A percentile compares a stretch with the other conserved stretches of the same genome.
phyloP scores from a whole-genome alignment of 2,797 vertebrate species.

The Mus minutoides region DNA sequence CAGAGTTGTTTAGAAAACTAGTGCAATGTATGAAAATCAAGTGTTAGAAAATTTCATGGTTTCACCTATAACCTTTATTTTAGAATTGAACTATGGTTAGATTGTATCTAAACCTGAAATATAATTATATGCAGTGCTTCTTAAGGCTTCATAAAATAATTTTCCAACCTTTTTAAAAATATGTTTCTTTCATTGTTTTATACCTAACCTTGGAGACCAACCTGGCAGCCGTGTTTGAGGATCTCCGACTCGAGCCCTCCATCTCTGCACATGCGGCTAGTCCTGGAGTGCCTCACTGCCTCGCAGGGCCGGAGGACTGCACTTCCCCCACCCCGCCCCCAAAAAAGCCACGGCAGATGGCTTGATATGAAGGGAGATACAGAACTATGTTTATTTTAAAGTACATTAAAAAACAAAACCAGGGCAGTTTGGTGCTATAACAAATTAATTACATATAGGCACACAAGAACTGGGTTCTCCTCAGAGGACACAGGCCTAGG shows the following conservation, averaged over 20 bases:
- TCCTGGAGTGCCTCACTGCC: slow-evolving; percentile 43
- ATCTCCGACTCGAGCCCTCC: background rate
- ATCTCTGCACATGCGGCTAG: background rate
- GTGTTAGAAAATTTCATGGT: slow-evolving; percentile 89
- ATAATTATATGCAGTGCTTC: slow-evolving; percentile 89
- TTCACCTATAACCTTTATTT: slow-evolving; percentile 90
- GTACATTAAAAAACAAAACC: slow-evolving; percentile 61
- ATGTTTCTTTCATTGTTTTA: slow-evolving; percentile 85
- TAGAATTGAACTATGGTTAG: slow-evolving; percentile 85
- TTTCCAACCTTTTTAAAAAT: slow-evolving; percentile 89
- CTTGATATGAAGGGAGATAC: slow-evolving; percentile 86
- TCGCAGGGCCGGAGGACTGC: background rate
- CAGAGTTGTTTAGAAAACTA: slow-evolving; percentile 85
- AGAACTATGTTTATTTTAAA: slow-evolving; percentile 81
- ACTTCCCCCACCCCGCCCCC: background rate
- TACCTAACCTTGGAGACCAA: slow-evolving; percentile 24
- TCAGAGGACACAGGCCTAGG: slow-evolving; percentile 30
- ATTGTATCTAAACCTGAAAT: slow-evolving; percentile 91
- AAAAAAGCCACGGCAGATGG: slow-evolving; percentile 84
- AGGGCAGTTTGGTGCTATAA: slow-evolving; percentile 66
- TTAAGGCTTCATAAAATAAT: slow-evolving; percentile 93
- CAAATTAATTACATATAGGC: slow-evolving; percentile 44
- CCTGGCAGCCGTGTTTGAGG: background rate
- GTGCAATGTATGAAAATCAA: slow-evolving; percentile 83
- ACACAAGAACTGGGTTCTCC: slow-evolving; percentile 38